Conservation (phyloP, 2,113 vertebrate genomes). For the Cricetomys ansorgei region DNA sequence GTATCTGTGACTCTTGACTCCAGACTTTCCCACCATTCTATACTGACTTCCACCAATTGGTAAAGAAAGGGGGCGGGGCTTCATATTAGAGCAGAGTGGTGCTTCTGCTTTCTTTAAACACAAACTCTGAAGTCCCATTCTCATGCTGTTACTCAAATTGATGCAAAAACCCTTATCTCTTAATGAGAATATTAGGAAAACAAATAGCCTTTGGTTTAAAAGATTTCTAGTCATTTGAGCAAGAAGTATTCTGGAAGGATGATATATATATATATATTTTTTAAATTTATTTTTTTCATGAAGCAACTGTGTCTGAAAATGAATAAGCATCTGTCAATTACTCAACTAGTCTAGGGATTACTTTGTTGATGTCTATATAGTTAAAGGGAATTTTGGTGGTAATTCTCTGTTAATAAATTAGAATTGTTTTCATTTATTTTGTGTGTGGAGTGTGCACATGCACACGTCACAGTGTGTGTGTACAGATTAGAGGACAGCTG, state of each 20-base stretch:
- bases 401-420: constrained; percentile 23
- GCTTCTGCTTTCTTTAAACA: constrained; percentile 26
- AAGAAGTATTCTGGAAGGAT: constrained; percentile 23
- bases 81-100: background rate
- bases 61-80: background rate
- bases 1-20: constrained; percentile 22
- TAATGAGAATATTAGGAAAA: constrained; percentile 43
- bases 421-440: background rate
- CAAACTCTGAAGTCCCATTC: background rate
- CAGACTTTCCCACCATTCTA: background rate
- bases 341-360: background rate
- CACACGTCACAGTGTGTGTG: background rate
- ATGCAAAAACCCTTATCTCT: constrained; percentile 19
- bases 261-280: too few relatives aligned
- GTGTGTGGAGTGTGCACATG: background rate
- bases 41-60: background rate
- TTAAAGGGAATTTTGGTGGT: constrained; percentile 41
- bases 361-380: constrained; percentile 11
- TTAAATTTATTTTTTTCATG: background rate
- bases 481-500: background rate
- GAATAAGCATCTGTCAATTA: background rate
- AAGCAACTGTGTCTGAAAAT: background rate
- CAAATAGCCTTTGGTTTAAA: constrained; percentile 16
- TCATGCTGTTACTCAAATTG: background rate
- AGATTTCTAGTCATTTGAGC: background rate